Evolutionary conservation across 2,797 vertebrate genomes (phyloP).

Genomic region (Chelonia mydas): DNA sequence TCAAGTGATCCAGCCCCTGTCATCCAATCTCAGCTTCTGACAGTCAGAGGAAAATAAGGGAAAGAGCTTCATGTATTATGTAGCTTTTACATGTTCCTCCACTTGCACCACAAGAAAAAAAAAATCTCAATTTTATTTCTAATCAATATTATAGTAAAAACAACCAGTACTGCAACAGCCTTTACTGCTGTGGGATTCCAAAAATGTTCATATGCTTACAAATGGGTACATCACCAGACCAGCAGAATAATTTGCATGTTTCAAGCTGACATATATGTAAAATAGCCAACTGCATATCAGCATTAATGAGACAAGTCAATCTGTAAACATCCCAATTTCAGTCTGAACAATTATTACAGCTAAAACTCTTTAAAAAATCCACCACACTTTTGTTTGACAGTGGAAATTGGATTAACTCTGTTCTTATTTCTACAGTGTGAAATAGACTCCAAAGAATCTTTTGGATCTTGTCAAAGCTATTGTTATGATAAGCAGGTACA

Average conservation of each 20-base stretch:
- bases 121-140: neutral
- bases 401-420: neutral
- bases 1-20: neutral
- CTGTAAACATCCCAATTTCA: fast-evolving
- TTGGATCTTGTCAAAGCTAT: neutral
- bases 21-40: neutral
- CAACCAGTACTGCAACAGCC: neutral
- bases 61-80: neutral
- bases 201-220: neutral
- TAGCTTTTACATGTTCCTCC: neutral
- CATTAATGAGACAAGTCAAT: neutral
- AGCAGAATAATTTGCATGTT: fast-evolving
- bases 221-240: neutral
- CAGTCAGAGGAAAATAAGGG: neutral
- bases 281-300: fast-evolving
- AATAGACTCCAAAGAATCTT: neutral
- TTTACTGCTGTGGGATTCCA: neutral
- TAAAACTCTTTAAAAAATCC: neutral
- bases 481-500: neutral
- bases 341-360: neutral
- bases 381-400: neutral
- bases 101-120: neutral
- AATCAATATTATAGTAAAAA: neutral
- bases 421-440: neutral
- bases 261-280: neutral